These are phyloP conservation scores for Pseudococcus viburni DNA, from an alignment of 2,888 invertebrate species.

Conservation along the genomic window DNA sequence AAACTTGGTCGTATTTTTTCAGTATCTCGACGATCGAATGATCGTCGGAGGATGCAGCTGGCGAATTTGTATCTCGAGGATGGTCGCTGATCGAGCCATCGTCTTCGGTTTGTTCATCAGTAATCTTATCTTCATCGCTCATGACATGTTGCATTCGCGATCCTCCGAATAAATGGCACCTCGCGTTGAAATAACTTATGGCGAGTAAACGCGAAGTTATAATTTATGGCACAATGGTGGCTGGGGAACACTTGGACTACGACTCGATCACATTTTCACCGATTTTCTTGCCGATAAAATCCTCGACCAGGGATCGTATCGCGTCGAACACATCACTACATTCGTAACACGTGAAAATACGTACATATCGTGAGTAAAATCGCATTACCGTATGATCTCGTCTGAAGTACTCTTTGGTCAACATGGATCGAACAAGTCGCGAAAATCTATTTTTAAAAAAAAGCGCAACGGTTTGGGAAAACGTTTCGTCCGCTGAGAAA, in stretches of 20 bases:
- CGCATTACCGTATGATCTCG: not conserved
- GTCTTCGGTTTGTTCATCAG: not conserved
- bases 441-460: slow-evolving; percentile 13
- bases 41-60: not conserved
- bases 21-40: slow-evolving; percentile 6
- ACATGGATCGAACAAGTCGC: not conserved
- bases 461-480: not conserved
- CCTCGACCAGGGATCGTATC: not conserved
- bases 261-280: not conserved
- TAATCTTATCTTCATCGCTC: slow-evolving; percentile 53
- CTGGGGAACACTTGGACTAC: not conserved
- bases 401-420: slow-evolving; percentile 6
- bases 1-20: slow-evolving; percentile 7
- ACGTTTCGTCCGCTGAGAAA: not conserved
- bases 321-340: not conserved
- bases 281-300: not conserved
- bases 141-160: slow-evolving; percentile 57
- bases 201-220: not conserved
- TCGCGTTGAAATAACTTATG: not conserved
- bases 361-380: not conserved
- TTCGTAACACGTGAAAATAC: not conserved
- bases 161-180: slow-evolving; percentile 1
- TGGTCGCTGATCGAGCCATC: not conserved
- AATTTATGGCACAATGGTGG: slow-evolving; percentile 24
- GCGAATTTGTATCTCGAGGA: not conserved